A percentile compares a stretch with the other conserved stretches of the same genome.
Conservation (phyloP, 2,113 vertebrate species). For the Stictonetta naevosa region DNA sequence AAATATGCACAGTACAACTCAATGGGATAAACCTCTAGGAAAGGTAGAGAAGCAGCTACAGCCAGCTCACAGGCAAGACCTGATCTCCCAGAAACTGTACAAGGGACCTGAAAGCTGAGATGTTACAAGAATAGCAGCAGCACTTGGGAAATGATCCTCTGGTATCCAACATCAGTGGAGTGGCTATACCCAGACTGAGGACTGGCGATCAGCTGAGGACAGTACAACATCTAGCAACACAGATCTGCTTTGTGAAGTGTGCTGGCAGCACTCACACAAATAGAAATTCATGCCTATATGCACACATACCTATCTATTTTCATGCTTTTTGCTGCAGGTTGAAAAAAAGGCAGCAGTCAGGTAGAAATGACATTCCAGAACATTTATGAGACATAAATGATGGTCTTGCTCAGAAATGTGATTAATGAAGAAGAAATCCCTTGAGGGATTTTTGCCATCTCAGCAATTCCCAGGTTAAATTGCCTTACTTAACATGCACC, state of each 20-base stretch:
- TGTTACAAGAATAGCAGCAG: not conserved
- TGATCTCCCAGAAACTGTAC: not conserved
- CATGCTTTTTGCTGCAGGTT: not conserved
- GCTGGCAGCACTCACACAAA: not conserved
- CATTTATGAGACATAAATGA: not conserved
- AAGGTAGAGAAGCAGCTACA: not conserved
- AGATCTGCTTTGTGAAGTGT: not conserved
- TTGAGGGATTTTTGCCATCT: not conserved
- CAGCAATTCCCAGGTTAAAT: not conserved
- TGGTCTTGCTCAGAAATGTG: not conserved
- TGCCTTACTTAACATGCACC: not conserved
- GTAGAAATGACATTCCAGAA: not conserved
- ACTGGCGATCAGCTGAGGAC: not conserved
- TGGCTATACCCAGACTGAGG: not conserved
- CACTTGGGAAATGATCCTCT: not conserved
- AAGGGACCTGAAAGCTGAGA: not conserved
- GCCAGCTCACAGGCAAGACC: not conserved
- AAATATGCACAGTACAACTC: fast-evolving
- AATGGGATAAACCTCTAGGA: not conserved
- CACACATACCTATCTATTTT: not conserved
- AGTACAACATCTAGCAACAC: not conserved
- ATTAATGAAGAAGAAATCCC: not conserved
- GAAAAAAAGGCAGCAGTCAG: not conserved
- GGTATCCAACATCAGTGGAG: not conserved
- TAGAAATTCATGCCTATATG: not conserved